Evolutionary conservation across 1,140 invertebrate species (phyloP).

Genomic region (Platorchestia sp.): DNA sequence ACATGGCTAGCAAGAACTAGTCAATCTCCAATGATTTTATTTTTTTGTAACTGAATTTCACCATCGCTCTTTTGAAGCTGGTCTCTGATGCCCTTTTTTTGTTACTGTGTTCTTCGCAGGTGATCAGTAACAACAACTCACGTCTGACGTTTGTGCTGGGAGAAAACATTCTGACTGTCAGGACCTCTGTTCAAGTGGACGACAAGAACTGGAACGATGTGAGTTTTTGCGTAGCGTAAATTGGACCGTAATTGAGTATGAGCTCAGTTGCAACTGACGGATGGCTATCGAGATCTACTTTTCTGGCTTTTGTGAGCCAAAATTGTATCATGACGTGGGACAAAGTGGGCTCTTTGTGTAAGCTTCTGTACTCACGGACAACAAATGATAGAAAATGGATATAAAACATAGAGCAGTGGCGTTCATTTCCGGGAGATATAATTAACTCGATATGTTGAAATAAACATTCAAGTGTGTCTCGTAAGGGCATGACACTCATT

Average conservation of each 20-base stretch:
- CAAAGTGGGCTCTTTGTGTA: not conserved
- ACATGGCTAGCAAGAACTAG: not conserved
- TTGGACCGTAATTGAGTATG: not conserved
- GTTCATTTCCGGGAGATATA: not conserved
- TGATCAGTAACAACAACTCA: not conserved
- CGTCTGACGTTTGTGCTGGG: constrained; percentile 12
- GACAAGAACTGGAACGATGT: not conserved
- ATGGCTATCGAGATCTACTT: no score
- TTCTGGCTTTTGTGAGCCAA: not conserved
- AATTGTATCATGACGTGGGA: not conserved
- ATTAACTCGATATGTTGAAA: not conserved
- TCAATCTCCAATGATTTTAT: not conserved
- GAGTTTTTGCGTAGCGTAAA: not conserved
- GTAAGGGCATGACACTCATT: not conserved
- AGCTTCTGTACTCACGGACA: not conserved
- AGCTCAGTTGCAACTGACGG: no score
- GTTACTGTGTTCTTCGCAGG: not conserved
- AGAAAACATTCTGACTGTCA: not conserved
- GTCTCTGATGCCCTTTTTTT: not conserved
- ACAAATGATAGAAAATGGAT: not conserved
- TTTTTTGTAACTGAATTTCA: not conserved
- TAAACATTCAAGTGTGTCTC: not conserved
- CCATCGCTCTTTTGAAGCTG: not conserved
- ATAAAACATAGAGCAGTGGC: not conserved
- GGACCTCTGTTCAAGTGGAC: not conserved